Evolutionary conservation across 92 coral and sea anemone genomes (phyloP), one percentile per base, ranked within the genome.

Genomic region (Parazoanthus darwini): DNA sequence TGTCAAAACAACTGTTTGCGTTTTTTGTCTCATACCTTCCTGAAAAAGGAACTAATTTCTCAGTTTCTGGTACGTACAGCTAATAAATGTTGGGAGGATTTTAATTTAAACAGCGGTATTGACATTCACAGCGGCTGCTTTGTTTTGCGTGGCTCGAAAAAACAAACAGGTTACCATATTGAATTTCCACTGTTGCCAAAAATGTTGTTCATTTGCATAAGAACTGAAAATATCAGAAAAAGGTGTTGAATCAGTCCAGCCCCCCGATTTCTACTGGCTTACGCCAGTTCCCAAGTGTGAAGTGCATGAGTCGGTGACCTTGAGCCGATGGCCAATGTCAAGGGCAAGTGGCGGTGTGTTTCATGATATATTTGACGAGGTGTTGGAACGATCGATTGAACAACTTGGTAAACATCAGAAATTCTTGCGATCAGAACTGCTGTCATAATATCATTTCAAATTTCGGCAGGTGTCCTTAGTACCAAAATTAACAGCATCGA

Each of bases 241-340:
- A 82, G 77, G 86, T 82, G 86, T 68, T 39, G 18, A 43, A 67
- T 37, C 37, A 68, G 77, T 18, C 39, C 86, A 43, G 23, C 86
- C 78, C 78, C 38, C 38, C 7, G 72, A 4, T 23, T 48, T 71
- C 43, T 71, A 83, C 78, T 83, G 87, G 87, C 22, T 43, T 9
- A 35, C 9, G 25, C 25, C 5, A 22, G 63, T 44, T 48, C 7
- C 29, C 11, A 71, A 84, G 79, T 72, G 79, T 72, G 67, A 72
- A 46, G 43, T 84, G 72, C 78, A 15, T 48, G 68, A 46, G 15
- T 3, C 22, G 33, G 23, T 13, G 77, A 70, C 63, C 43, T 83
- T 83, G 38, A n/a, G 63, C 10, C 82, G 50, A 76, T 76, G 80
- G 63, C 37, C 82, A 79, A 76, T 76, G 80, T 36, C 85, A 81